phyloP scores from a whole-genome alignment of 1,140 invertebrate genomes.

The Pollicipes pollicipes region DNA sequence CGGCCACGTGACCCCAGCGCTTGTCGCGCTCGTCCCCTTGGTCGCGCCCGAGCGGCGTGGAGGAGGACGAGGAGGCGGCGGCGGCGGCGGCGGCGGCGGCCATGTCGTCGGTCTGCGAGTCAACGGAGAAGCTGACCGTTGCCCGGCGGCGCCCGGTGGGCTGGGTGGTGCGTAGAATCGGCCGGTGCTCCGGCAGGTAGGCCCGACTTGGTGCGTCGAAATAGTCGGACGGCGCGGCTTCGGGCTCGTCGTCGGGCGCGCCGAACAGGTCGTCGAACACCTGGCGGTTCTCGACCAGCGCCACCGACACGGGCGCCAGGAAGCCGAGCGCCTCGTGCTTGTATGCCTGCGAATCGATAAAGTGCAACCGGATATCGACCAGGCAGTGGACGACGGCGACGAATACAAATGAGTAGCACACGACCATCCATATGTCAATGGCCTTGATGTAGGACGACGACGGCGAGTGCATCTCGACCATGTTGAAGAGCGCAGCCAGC shows the following conservation, averaged over 20 bases:
- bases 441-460: slow-evolving; percentile 41
- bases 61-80: too few species aligned
- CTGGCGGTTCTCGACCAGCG: background rate
- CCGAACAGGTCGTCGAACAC: background rate
- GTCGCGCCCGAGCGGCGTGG: background rate
- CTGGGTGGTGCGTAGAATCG: background rate
- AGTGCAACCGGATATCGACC: slow-evolving; percentile 31
- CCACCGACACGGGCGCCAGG: background rate
- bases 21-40: background rate
- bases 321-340: slow-evolving; percentile 24
- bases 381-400: slow-evolving; percentile 50
- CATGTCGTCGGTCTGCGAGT: background rate
- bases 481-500: background rate
- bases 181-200: background rate
- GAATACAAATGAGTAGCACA: slow-evolving; percentile 51
- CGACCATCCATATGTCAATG: slow-evolving; percentile 51
- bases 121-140: background rate
- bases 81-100: too few species aligned
- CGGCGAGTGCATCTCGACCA: slow-evolving; percentile 7
- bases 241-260: background rate
- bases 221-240: background rate
- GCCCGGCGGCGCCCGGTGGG: too few species aligned
- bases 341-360: background rate
- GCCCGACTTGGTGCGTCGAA: background rate
- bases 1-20: background rate